Conservation (phyloP, 2,113 vertebrate genomes). For the Cisticola juncidis region DNA sequence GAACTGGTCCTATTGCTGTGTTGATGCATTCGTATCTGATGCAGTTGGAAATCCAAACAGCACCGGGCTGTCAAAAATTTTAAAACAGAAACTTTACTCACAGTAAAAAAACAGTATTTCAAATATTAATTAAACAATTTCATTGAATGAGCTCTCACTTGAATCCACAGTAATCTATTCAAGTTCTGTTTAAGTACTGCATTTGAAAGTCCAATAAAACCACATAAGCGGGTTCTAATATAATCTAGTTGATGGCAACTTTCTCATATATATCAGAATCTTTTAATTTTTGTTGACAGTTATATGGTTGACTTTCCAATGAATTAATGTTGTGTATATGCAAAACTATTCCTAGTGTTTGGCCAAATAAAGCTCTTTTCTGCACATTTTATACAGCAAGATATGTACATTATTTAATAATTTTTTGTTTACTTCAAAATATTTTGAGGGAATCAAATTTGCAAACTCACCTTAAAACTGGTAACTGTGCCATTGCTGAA, state of each 20-base stretch:
- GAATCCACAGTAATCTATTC: neutral
- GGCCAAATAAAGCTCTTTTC: neutral
- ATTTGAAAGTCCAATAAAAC: neutral
- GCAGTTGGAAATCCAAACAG: constrained; percentile 88
- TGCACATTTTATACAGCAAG: neutral
- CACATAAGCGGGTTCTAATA: neutral
- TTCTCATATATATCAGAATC: neutral
- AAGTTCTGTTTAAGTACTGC: neutral
- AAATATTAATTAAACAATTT: neutral
- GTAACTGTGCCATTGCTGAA: constrained; percentile 85
- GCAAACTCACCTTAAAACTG: constrained; percentile 80
- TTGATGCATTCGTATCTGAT: constrained; percentile 86
- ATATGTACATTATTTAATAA: fast-evolving
- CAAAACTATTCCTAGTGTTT: neutral
- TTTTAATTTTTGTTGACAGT: neutral
- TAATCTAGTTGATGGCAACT: neutral
- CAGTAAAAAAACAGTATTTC: neutral
- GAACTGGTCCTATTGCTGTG: constrained; percentile 83
- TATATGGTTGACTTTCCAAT: neutral
- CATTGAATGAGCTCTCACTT: neutral
- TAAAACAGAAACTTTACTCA: neutral
- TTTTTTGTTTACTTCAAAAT: neutral
- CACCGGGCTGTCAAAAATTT: constrained; percentile 75
- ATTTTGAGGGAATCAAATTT: neutral
- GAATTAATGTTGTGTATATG: neutral